A percentile compares a stretch with the other conserved stretches of the same genome.
Evolutionary conservation across 2,888 invertebrate genomes (phyloP).

Genomic region (Antheraea assamensis): DNA sequence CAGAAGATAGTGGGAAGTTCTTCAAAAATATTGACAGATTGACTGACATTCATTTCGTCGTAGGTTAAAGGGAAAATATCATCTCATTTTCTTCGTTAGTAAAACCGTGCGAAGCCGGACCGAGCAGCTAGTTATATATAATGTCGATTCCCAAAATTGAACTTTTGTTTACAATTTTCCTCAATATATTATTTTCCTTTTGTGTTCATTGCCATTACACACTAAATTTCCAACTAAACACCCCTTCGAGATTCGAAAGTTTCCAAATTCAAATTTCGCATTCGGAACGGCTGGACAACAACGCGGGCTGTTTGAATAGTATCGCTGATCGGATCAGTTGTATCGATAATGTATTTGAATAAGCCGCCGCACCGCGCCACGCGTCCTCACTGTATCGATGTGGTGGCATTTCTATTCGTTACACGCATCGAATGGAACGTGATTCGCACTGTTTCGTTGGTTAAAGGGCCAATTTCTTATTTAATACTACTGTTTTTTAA

Average conservation of each 20-base stretch:
- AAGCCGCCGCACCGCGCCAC: constrained; percentile 45
- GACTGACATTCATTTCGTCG: too few relatives aligned
- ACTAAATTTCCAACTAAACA: background rate
- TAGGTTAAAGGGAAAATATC: too few relatives aligned
- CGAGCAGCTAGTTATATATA: too few relatives aligned
- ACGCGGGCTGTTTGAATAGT: constrained; percentile 51
- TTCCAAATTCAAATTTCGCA: constrained; percentile 62
- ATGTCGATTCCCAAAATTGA: too few relatives aligned
- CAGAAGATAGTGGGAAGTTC: too few relatives aligned
- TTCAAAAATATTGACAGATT: too few relatives aligned
- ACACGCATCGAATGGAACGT: background rate
- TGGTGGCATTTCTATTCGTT: background rate
- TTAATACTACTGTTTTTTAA: background rate
- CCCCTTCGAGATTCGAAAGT: constrained; percentile 43
- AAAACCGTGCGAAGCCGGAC: background rate
- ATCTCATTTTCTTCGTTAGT: too few relatives aligned
- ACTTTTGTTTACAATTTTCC: too few relatives aligned
- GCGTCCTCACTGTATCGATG: background rate
- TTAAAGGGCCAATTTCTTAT: background rate
- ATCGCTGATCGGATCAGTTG: constrained; percentile 52
- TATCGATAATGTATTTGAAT: constrained; percentile 62
- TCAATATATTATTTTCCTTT: too few relatives aligned
- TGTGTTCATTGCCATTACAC: too few relatives aligned
- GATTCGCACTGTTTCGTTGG: background rate
- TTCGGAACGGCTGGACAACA: background rate